Evolutionary conservation across 2,113 vertebrate species (phyloP), one percentile per base, ranked within the genome.

Genomic region (Trinectes maculatus): DNA sequence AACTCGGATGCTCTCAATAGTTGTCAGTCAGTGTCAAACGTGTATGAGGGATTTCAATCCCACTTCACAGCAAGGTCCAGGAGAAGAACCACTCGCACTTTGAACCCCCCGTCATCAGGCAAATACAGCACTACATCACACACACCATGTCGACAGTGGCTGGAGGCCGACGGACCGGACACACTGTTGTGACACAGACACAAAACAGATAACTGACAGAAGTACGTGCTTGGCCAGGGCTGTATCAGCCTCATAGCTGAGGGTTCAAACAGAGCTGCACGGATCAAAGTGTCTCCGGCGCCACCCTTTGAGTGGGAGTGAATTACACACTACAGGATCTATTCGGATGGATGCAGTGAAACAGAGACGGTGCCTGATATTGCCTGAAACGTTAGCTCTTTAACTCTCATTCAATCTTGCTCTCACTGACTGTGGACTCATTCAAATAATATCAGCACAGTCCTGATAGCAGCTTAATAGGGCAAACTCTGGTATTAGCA

Each of bases 401-500:
- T 64, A 77, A 74, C 80, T 75, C 76, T 80, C 63, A 28, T 21
- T 69, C 71, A 64, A 42, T 85, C 78, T 79, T 57, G 84, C 83
- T 85, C 59, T 85, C 68, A 80, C 73, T 70, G 83, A 89, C 86
- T 84, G 84, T 78, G 71, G 83, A 84, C 74, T 82, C 83, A 79
- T 85, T 85, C 77, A 80, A 59, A 87, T 87, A 76, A 84, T 85
- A 84, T 88, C 85, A 87, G 89, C 84, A 87, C 82, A 89, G 88
- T 89, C 86, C 85, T 85, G 79, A 78, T 91, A 90, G 90, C 90
- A 91, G 90, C 90, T 85, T 91, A 86, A 81, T 79, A 91, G 90
- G 90, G 90, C 90, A 89, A 87, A 89, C 85, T 91, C 87, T 89
- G 85, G 84, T 90, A 85, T 85, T 87, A 88, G 85, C 87, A 90